Percentiles rank a stretch among this genome's conserved stretches.
These are phyloP conservation scores for Aricia artaxerxes DNA, from an alignment of 2,888 invertebrate genomes.

Conservation along the genomic window DNA sequence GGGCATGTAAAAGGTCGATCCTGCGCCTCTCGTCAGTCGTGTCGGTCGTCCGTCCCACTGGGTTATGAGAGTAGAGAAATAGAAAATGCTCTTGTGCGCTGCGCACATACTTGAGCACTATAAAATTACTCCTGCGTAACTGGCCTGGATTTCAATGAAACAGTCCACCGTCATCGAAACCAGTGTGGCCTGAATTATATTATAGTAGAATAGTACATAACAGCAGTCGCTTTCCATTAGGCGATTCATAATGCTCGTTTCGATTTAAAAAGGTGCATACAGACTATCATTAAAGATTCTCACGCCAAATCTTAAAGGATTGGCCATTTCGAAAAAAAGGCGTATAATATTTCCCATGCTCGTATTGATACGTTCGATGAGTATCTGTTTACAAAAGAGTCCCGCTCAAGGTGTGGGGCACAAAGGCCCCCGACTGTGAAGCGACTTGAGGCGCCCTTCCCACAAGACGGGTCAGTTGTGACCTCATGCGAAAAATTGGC, in stretches of 20 bases:
- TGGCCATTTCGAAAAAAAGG: slow-evolving; percentile 10
- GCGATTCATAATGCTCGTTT: background rate
- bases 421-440: slow-evolving; percentile 60
- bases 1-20: too few species aligned
- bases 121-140: too few species aligned
- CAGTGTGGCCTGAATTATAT: too few species aligned
- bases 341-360: slow-evolving; percentile 20
- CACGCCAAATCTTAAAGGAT: slow-evolving; percentile 22
- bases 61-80: too few species aligned
- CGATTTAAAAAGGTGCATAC: background rate
- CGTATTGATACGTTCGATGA: slow-evolving; percentile 40
- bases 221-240: too few species aligned
- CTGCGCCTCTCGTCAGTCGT: too few species aligned
- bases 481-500: slow-evolving; percentile 30
- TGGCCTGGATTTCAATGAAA: too few species aligned
- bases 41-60: too few species aligned
- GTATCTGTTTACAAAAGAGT: slow-evolving; percentile 59
- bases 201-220: too few species aligned
- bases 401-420: slow-evolving; percentile 60
- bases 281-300: background rate
- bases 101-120: too few species aligned
- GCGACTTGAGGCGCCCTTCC: slow-evolving; percentile 52
- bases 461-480: slow-evolving; percentile 50
- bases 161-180: too few species aligned
- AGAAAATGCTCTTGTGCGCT: too few species aligned